Conservation (phyloP, 2,888 invertebrate species). For the Sinotaia quadrata region DNA sequence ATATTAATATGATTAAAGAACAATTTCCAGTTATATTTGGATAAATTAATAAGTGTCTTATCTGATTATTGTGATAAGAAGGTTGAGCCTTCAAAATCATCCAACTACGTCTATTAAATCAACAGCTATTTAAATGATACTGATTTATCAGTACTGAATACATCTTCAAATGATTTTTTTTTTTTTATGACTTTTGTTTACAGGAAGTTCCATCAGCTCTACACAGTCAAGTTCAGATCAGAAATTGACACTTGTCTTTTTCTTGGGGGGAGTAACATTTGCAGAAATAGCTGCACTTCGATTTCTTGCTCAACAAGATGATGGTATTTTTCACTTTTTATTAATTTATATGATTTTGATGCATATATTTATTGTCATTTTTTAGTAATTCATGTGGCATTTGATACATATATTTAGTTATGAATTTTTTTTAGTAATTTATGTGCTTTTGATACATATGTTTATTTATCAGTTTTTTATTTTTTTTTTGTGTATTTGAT, state of each 20-base stretch:
- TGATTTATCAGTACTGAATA: too few relatives aligned
- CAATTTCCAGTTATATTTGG: too few relatives aligned
- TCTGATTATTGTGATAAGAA: too few relatives aligned
- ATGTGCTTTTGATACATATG: background rate
- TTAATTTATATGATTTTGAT: too few relatives aligned
- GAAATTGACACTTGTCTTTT: constrained; percentile 88
- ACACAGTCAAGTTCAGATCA: constrained; percentile 71
- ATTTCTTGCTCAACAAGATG: constrained; percentile 76
- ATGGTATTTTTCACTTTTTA: constrained; percentile 67
- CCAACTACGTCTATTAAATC: too few relatives aligned
- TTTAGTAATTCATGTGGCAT: background rate
- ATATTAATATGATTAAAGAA: too few relatives aligned
- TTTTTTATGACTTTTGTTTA: constrained; percentile 18
- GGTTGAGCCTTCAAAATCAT: too few relatives aligned
- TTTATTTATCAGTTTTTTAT: background rate
- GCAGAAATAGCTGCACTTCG: constrained; percentile 84
- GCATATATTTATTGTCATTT: background rate
- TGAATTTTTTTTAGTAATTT: background rate
- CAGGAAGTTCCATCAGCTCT: constrained; percentile 72
- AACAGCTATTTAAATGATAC: too few relatives aligned
- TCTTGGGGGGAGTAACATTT: constrained; percentile 96
- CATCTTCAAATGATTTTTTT: too few relatives aligned
- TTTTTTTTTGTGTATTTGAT: background rate
- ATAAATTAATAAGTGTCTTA: too few relatives aligned
- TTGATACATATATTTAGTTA: background rate